A percentile compares a stretch with the other conserved stretches of the same genome.
Evolutionary conservation across 2,888 invertebrate species (phyloP).

Genomic region (Allacma fusca): DNA sequence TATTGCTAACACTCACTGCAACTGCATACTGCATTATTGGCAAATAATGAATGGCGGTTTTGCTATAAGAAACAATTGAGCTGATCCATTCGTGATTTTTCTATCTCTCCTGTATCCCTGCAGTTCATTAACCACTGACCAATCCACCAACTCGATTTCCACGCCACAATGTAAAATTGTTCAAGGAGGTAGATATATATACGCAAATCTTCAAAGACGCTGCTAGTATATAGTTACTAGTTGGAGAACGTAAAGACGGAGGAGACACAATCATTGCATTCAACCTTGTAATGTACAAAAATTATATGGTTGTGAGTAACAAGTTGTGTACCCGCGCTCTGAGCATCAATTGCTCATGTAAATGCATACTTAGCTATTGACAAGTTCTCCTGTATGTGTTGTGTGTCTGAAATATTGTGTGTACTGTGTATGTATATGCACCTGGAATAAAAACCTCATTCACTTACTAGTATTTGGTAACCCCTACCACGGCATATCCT

Average conservation of each 20-base stretch:
- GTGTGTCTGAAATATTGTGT: too few relatives aligned
- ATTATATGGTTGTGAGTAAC: conserved; percentile 1
- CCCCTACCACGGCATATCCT: too few relatives aligned
- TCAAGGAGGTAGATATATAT: neutral
- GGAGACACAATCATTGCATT: neutral
- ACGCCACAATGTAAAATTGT: too few relatives aligned
- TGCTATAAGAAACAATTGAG: neutral
- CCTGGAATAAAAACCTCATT: too few relatives aligned
- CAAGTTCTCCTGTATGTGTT: too few relatives aligned
- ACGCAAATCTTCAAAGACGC: neutral
- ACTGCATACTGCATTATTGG: neutral
- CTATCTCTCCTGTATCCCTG: neutral
- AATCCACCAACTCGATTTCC: neutral
- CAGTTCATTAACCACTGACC: conserved; percentile 9
- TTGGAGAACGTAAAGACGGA: neutral
- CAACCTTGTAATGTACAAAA: conserved; percentile 11
- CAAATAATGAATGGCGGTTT: neutral
- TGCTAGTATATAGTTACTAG: too few relatives aligned
- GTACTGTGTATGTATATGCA: too few relatives aligned
- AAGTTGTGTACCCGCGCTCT: neutral
- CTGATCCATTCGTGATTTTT: conserved; percentile 10
- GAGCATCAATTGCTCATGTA: neutral
- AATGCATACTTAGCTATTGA: neutral
- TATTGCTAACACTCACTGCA: neutral
- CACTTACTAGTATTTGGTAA: too few relatives aligned